A percentile compares a stretch with the other conserved stretches of the same genome.
phyloP scores from a whole-genome alignment of 2,888 invertebrate genomes.

The Bombylius major region DNA sequence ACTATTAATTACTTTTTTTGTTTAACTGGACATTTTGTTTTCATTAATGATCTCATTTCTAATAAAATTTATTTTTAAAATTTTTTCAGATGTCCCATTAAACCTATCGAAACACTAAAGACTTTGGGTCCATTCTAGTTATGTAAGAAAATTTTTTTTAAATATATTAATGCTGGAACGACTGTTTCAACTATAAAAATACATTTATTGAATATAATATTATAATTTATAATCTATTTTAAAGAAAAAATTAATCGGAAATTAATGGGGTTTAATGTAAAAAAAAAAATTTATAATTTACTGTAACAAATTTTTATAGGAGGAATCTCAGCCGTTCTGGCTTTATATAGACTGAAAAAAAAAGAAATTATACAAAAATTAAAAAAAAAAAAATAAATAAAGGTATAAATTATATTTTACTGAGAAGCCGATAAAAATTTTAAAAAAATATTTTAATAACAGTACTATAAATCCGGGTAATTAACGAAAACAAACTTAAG shows the following conservation, averaged over 20 bases:
- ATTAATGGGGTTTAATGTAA: slow-evolving; percentile 8
- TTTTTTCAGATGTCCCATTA: slow-evolving; percentile 66
- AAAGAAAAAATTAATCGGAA: not conserved
- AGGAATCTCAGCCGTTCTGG: slow-evolving; percentile 30
- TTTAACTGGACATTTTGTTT: not conserved
- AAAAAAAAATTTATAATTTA: slow-evolving; percentile 10
- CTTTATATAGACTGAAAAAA: slow-evolving; percentile 21
- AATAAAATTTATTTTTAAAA: slow-evolving; percentile 2
- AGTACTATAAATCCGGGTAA: no score
- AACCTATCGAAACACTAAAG: slow-evolving; percentile 73
- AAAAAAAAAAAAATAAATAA: not conserved
- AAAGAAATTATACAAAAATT: slow-evolving; percentile 1
- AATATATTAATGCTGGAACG: slow-evolving; percentile 5
- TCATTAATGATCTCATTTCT: not conserved
- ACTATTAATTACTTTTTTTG: not conserved
- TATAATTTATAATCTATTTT: slow-evolving; percentile 3
- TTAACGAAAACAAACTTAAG: no score
- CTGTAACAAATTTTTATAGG: slow-evolving; percentile 21
- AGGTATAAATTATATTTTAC: no score
- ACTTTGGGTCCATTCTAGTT: slow-evolving; percentile 20
- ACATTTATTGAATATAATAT: slow-evolving; percentile 7
- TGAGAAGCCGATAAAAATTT: no score
- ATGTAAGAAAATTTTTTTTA: slow-evolving; percentile 19
- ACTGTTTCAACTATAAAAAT: slow-evolving; percentile 8
- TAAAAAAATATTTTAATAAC: no score